Base-by-base conservation (phyloP, 2,888 invertebrate species). In the Chesias legatella region DNA sequence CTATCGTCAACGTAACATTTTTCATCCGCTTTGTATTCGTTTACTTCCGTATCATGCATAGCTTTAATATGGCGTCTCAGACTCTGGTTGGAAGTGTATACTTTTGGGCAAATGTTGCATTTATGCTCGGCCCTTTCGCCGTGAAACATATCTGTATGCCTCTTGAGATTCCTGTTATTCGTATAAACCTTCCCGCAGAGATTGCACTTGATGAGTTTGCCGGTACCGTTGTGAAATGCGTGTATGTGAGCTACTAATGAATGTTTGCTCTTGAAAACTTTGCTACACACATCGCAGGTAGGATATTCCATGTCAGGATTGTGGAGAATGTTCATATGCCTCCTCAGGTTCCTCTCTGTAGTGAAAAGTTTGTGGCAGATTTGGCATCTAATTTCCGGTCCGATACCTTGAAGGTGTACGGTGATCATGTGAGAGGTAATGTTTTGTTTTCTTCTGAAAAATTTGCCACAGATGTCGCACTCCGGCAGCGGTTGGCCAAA, bases 391-490 rank as follows among this genome's bases (percentile, higher is more conserved):
- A 79, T 73, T 1, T 71, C 57, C 0, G 64, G 64, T 0, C 67
- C 68, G 0, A 63, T 10, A 0, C 73, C 71, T 57, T 74, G 77
- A 0, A 79, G 43, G 46, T 84, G 84, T 0, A 78, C 74, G 0
- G 79, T 79, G 0, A 75, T 67, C 81, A 85, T 84, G 10, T 85
- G 84, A 0, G 81, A 78, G 1, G 62, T 64, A 0, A 84, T 73
- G n/a, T 81, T 84, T 26, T 81, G 80, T 56, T 79, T 83, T 36
- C 84, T 64, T 0, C 76, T 75, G 23, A 84, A 84, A 0, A 79
- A 72, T 5, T 79, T 51, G 0, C 84, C 83, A 11, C 84, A 85
- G 0, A 79, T 23, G 11, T 84, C 83, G 13, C 84, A 85, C 50
- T 85, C 83, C 0, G 85, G 84, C 5, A 63, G 70, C 0, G 76